Evolutionary conservation across 2,888 invertebrate species (phyloP).

Genomic region (Timandra comae): DNA sequence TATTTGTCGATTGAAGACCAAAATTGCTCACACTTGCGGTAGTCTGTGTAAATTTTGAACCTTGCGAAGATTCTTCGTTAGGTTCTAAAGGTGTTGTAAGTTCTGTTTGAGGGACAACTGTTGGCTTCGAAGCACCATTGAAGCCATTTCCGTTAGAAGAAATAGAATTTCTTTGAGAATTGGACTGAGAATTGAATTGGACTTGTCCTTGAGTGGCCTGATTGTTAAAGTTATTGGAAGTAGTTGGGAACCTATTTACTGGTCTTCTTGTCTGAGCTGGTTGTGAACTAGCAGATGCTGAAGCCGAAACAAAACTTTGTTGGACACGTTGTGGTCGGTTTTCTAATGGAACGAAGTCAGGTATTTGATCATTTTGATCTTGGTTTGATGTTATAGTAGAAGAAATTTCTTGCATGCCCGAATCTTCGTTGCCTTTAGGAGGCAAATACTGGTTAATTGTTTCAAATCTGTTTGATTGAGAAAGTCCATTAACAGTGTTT

Average conservation of each 20-base stretch:
- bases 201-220: slow-evolving; percentile 12
- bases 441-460: slow-evolving; percentile 36
- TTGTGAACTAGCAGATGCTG: slow-evolving; percentile 8
- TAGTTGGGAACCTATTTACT: slow-evolving; percentile 9
- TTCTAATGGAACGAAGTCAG: slow-evolving; percentile 1
- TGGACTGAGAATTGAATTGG: slow-evolving; percentile 2
- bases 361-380: slow-evolving; percentile 4
- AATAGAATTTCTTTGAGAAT: neutral
- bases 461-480: slow-evolving; percentile 15
- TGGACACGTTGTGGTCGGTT: slow-evolving; percentile 6
- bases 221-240: slow-evolving; percentile 15
- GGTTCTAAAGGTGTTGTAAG: slow-evolving; percentile 44
- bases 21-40: slow-evolving; percentile 4
- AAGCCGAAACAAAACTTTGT: slow-evolving; percentile 8
- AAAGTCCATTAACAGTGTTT: slow-evolving; percentile 2
- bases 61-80: slow-evolving; percentile 13
- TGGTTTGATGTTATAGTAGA: slow-evolving; percentile 1
- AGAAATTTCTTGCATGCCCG: neutral
- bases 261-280: slow-evolving; percentile 1
- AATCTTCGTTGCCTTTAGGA: slow-evolving; percentile 21
- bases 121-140: slow-evolving; percentile 17
- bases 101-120: slow-evolving; percentile 36
- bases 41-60: slow-evolving; percentile 10
- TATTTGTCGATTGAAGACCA: slow-evolving; percentile 5
- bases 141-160: no score